These are phyloP conservation scores for Pseudolaguvia tuberculata DNA, from an alignment of 2,113 vertebrate species.

Conservation along the genomic window DNA sequence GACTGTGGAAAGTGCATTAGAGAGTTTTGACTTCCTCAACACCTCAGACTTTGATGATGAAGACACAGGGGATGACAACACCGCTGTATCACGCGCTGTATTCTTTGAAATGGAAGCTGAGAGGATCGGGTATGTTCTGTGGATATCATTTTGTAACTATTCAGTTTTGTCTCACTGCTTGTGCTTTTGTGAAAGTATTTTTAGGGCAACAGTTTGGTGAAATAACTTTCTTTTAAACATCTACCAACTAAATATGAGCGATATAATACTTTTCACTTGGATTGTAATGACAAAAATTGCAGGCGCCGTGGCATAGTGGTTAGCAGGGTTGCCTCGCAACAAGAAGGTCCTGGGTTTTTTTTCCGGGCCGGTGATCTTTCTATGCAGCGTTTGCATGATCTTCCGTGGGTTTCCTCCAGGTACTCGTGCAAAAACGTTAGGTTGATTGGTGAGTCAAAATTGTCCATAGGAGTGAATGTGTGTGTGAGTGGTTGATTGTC, in stretches of 20 bases:
- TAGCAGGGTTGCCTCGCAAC: too few relatives aligned
- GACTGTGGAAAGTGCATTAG: conserved; percentile 93
- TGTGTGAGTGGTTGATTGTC: too few relatives aligned
- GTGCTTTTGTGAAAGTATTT: background rate
- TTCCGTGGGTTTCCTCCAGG: too few relatives aligned
- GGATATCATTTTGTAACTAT: background rate
- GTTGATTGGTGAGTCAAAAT: too few relatives aligned
- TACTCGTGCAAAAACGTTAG: too few relatives aligned
- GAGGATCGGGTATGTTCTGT: conserved; percentile 71
- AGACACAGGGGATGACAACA: conserved; percentile 79
- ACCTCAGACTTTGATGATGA: conserved; percentile 98
- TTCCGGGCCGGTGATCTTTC: too few relatives aligned
- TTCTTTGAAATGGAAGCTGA: conserved; percentile 84
- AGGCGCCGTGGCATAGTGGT: too few relatives aligned
- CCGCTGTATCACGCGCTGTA: conserved; percentile 73
- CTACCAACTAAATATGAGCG: background rate
- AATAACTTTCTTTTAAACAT: background rate
- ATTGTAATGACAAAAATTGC: too few relatives aligned
- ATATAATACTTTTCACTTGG: background rate
- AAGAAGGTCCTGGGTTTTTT: too few relatives aligned
- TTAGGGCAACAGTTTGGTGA: background rate
- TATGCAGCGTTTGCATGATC: too few relatives aligned
- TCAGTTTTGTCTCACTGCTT: background rate
- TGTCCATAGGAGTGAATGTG: too few relatives aligned
- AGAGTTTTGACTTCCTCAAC: conserved; percentile 99